phyloP scores from a whole-genome alignment of 1,140 invertebrate species.

The Rhopalosiphum maidis region DNA sequence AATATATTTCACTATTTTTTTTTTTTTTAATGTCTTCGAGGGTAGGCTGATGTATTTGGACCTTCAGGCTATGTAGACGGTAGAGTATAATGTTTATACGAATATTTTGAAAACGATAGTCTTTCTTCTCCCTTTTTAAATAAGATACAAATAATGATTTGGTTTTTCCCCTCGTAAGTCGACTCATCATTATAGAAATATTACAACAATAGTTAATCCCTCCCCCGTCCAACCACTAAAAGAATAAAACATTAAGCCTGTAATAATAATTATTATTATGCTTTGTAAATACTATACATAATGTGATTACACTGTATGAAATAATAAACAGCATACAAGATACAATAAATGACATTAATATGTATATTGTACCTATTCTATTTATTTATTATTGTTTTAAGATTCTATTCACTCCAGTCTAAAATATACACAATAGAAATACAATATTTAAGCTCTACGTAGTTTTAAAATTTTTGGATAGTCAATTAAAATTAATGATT shows the following conservation, averaged over 20 bases:
- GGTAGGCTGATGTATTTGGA: background rate
- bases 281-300: background rate
- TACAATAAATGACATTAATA: background rate
- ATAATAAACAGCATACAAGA: background rate
- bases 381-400: background rate
- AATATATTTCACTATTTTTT: background rate
- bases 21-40: background rate
- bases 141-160: constrained; percentile 32
- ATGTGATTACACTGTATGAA: background rate
- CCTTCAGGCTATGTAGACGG: background rate
- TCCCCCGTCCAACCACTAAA: background rate
- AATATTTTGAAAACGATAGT: constrained; percentile 27
- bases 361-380: background rate
- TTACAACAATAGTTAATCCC: background rate
- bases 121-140: background rate
- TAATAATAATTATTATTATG: background rate
- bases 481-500: background rate
- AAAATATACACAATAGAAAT: background rate
- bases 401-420: background rate
- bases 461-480: background rate
- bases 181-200: constrained; percentile 17
- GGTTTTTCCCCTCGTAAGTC: background rate
- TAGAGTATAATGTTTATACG: background rate
- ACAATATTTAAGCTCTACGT: too few species aligned
- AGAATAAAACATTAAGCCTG: background rate